Percentiles rank a stretch among this genome's conserved stretches.
These are phyloP conservation scores for Drosophila cognata DNA, from an alignment of 2,888 invertebrate species.

Conservation along the genomic window DNA sequence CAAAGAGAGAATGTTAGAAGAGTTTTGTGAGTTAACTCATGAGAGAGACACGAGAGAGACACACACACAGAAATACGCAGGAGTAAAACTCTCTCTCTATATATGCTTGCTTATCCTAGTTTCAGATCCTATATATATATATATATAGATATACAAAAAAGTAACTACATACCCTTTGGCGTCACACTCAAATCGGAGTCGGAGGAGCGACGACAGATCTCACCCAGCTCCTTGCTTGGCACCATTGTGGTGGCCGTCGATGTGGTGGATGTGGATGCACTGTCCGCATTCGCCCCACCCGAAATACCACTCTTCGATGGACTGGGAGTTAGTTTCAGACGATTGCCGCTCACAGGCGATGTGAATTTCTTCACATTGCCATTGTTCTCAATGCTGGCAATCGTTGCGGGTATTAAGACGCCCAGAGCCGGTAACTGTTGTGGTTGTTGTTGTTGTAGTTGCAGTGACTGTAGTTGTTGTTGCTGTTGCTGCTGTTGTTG, in stretches of 20 bases:
- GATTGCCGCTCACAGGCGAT: slow-evolving; percentile 85
- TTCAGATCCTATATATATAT: slow-evolving; percentile 17
- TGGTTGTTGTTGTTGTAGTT: slow-evolving; percentile 72
- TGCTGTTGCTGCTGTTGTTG: slow-evolving; percentile 73
- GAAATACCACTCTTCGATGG: slow-evolving; percentile 85
- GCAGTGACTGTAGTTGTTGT: slow-evolving; percentile 72
- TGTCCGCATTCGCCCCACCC: slow-evolving; percentile 70
- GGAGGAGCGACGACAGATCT: slow-evolving; percentile 92
- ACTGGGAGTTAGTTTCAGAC: slow-evolving; percentile 86
- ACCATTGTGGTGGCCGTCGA: slow-evolving; percentile 85
- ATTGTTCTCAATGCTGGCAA: slow-evolving; percentile 54
- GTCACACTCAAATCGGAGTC: slow-evolving; percentile 97
- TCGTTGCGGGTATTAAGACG: slow-evolving; percentile 67
- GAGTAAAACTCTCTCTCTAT: background rate
- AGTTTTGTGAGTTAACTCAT: slow-evolving; percentile 58
- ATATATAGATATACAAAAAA: background rate
- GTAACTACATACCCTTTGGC: slow-evolving; percentile 91
- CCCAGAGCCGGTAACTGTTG: slow-evolving; percentile 75
- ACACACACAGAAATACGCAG: slow-evolving; percentile 29
- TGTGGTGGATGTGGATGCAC: slow-evolving; percentile 84
- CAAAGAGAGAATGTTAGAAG: slow-evolving; percentile 75
- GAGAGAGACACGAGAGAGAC: slow-evolving; percentile 27
- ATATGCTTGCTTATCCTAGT: slow-evolving; percentile 34
- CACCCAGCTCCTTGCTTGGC: slow-evolving; percentile 83
- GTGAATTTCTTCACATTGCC: slow-evolving; percentile 70